A percentile compares a stretch with the other conserved stretches of the same genome.
phyloP scores from a whole-genome alignment of 2,888 invertebrate species.

The Pseudoips prasinana region DNA sequence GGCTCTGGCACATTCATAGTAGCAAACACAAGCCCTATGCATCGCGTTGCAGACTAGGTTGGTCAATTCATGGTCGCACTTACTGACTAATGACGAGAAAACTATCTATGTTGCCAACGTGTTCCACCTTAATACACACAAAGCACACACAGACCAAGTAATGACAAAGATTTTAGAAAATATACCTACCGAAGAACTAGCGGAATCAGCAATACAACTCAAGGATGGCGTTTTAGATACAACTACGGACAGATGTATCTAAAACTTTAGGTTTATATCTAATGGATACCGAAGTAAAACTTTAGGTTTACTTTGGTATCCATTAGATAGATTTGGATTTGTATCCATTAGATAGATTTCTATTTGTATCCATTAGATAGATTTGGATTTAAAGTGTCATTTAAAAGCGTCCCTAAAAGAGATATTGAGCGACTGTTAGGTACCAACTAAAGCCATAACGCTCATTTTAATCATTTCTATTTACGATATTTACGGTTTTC shows the following conservation, averaged over 20 bases:
- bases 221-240: background rate
- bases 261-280: no score
- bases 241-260: background rate
- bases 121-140: no score
- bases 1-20: no score
- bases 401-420: conserved; percentile 12
- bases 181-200: background rate
- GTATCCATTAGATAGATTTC: no score
- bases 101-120: no score
- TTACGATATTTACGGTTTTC: conserved; percentile 19
- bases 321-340: no score
- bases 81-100: no score
- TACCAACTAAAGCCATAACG: background rate
- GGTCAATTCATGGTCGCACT: no score
- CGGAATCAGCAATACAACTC: background rate
- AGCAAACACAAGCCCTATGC: no score
- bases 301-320: conserved; percentile 20
- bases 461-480: conserved; percentile 19
- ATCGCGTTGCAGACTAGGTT: no score
- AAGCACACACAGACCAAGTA: no score
- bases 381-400: conserved; percentile 17
- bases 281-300: no score
- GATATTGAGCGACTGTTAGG: conserved; percentile 6
- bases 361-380: conserved; percentile 19
- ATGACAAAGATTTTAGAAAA: background rate